Percentiles rank a stretch among this genome's conserved stretches.
Conservation (phyloP, 2,888 invertebrate genomes). For the Plusia festucae region DNA sequence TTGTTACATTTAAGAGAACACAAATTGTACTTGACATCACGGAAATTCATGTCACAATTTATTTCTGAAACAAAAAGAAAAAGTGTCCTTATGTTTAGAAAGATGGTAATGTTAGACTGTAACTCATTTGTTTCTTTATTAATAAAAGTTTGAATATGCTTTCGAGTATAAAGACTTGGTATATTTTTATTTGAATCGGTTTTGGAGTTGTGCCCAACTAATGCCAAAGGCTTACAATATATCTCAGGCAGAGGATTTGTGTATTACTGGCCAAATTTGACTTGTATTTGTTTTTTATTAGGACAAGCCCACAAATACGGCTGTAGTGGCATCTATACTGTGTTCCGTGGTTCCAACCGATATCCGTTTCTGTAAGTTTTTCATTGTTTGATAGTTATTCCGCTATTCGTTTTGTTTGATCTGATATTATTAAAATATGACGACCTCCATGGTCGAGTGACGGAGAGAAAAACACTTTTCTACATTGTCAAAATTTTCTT, state of each 20-base stretch:
- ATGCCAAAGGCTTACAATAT: constrained; percentile 4
- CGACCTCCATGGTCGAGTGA: too few species aligned
- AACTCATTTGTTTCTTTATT: neutral
- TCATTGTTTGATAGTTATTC: too few species aligned
- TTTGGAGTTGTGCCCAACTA: constrained; percentile 2
- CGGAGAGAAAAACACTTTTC: too few species aligned
- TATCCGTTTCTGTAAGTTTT: too few species aligned
- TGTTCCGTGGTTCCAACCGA: too few species aligned
- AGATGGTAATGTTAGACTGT: neutral
- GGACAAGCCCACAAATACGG: neutral
- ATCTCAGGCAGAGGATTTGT: neutral
- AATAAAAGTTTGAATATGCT: neutral
- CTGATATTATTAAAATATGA: too few species aligned
- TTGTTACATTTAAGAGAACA: neutral
- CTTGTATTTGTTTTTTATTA: neutral
- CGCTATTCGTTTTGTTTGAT: too few species aligned
- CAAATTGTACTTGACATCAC: neutral
- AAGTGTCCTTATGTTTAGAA: neutral
- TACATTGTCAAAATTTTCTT: too few species aligned
- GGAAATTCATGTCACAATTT: neutral
- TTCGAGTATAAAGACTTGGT: neutral
- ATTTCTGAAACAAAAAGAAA: neutral
- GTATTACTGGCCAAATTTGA: neutral
- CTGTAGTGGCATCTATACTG: too few species aligned
- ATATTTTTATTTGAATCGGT: neutral